Evolutionary conservation across 2,113 vertebrate species (phyloP).

Genomic region (Microcebus jonahi): DNA sequence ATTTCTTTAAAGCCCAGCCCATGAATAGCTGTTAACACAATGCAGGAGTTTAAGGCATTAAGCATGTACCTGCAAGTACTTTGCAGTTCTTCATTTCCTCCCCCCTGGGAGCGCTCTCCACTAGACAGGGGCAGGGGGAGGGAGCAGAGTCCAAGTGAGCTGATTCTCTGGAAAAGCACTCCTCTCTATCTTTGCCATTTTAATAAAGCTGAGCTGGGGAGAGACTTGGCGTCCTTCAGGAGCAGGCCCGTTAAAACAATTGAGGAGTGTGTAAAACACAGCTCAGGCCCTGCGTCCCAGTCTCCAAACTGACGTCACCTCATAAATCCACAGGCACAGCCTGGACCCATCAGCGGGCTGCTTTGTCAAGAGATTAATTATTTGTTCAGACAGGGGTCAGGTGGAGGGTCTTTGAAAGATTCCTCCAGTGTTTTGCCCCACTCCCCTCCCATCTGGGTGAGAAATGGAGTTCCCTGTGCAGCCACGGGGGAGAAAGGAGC

Average conservation of each 20-base stretch:
- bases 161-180: conserved; percentile 80
- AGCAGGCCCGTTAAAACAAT: conserved; percentile 76
- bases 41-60: conserved; percentile 78
- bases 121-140: conserved; percentile 28
- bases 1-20: conserved; percentile 76
- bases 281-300: conserved; percentile 50
- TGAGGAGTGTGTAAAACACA: conserved; percentile 75
- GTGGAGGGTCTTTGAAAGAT: conserved; percentile 63
- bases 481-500: background rate
- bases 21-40: conserved; percentile 81
- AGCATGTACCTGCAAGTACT: conserved; percentile 80
- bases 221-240: conserved; percentile 68
- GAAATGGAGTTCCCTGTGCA: background rate
- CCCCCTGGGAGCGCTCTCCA: conserved; percentile 78
- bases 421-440: conserved; percentile 31
- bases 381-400: conserved; percentile 76
- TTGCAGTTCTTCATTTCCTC: conserved; percentile 79
- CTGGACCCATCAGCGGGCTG: conserved; percentile 64
- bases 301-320: conserved; percentile 64
- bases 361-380: conserved; percentile 80
- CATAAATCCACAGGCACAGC: conserved; percentile 77
- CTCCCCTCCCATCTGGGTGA: background rate
- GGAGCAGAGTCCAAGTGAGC: conserved; percentile 62
- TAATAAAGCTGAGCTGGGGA: conserved; percentile 80
- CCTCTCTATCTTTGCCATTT: conserved; percentile 74